These are phyloP conservation scores for Cydia splendana DNA, from an alignment of 1,140 invertebrate species.

Conservation along the genomic window DNA sequence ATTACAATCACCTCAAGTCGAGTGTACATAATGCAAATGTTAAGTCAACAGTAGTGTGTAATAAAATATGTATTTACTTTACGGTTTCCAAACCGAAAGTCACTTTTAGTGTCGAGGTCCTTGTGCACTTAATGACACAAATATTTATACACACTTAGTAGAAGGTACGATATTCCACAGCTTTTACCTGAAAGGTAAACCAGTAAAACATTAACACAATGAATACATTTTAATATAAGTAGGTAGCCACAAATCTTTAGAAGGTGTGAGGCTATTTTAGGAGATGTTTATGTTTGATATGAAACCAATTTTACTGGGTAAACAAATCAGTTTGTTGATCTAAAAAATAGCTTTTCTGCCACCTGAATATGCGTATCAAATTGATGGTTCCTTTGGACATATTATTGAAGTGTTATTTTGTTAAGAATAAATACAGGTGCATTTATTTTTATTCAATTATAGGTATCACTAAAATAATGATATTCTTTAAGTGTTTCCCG, in stretches of 20 bases:
- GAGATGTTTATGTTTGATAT: neutral
- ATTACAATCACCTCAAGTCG: neutral
- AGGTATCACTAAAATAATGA: no score
- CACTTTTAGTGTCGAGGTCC: neutral
- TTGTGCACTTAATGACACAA: neutral
- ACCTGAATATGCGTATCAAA: neutral
- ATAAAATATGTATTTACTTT: constrained; percentile 16
- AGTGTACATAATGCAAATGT: neutral
- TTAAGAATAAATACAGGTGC: neutral
- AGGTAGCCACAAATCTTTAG: neutral
- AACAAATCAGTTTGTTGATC: constrained; percentile 27
- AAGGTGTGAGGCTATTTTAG: neutral
- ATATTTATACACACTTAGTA: neutral
- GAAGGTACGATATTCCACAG: neutral
- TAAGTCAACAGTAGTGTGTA: neutral
- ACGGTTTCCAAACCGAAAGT: constrained; percentile 5
- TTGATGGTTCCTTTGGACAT: neutral
- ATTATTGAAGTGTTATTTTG: neutral
- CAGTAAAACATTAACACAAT: neutral
- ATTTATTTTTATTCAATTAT: no score
- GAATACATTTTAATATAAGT: neutral
- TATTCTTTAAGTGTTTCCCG: no score
- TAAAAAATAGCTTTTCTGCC: neutral
- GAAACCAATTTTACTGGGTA: constrained; percentile 16
- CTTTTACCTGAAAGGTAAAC: neutral